Percentiles rank a stretch among this genome's conserved stretches.
These are phyloP conservation scores for Notodonta ziczac DNA, from an alignment of 2,888 invertebrate species.

Conservation along the genomic window DNA sequence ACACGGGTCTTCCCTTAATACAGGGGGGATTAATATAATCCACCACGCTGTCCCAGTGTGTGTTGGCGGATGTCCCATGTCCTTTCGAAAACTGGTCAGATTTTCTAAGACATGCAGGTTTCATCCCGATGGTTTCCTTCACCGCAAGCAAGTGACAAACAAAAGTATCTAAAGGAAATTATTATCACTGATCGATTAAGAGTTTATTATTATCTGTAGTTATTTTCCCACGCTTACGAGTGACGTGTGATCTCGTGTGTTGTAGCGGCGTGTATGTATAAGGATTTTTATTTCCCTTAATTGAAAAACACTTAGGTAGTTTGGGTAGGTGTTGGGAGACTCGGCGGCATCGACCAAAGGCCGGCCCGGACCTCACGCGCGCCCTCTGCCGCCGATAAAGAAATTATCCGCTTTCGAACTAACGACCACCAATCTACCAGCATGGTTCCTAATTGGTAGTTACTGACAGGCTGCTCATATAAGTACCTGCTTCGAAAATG, in stretches of 20 bases:
- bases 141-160: too few relatives aligned
- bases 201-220: not conserved
- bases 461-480: conserved; percentile 31
- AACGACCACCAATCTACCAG: conserved; percentile 59
- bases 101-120: too few relatives aligned
- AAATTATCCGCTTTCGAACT: conserved; percentile 71
- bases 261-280: conserved; percentile 33
- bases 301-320: conserved; percentile 44
- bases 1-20: too few relatives aligned
- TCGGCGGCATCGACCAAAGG: conserved; percentile 51
- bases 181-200: not conserved
- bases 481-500: not conserved
- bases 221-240: conserved; percentile 24
- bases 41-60: too few relatives aligned
- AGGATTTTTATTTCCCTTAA: conserved; percentile 42
- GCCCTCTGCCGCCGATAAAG: conserved; percentile 64
- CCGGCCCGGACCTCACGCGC: conserved; percentile 67
- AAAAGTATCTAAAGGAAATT: too few relatives aligned
- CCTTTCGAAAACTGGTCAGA: too few relatives aligned
- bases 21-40: too few relatives aligned
- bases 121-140: too few relatives aligned
- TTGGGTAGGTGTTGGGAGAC: conserved; percentile 44
- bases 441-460: conserved; percentile 59
- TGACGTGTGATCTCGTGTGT: conserved; percentile 18
- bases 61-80: too few relatives aligned